Conservation (phyloP, 2,888 invertebrate genomes). For the Xylota segnis region DNA sequence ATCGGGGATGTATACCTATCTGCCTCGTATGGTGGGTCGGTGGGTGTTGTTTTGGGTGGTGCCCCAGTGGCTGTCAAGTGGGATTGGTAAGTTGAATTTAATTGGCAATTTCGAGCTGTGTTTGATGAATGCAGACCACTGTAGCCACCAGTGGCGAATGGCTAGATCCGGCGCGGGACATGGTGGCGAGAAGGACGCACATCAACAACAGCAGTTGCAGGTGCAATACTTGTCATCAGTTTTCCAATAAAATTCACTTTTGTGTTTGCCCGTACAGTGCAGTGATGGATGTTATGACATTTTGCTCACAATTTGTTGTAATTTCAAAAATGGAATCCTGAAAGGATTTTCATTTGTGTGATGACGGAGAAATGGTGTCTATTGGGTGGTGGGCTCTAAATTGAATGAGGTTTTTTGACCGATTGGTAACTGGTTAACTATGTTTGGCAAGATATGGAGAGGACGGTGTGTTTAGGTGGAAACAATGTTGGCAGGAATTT, state of each 20-base stretch:
- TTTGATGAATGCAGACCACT: constrained; percentile 45
- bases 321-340: constrained; percentile 38
- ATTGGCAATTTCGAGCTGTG: constrained; percentile 65
- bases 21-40: not conserved
- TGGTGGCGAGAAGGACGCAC: not conserved
- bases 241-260: constrained; percentile 56
- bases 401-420: constrained; percentile 12
- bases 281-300: constrained; percentile 27
- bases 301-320: constrained; percentile 27
- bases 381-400: not conserved
- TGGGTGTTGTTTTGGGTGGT: not conserved
- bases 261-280: not conserved
- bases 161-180: not conserved
- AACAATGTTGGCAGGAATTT: not conserved
- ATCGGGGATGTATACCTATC: not conserved
- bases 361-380: not conserved
- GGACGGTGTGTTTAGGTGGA: not conserved
- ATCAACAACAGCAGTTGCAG: constrained; percentile 14
- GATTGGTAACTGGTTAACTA: not conserved
- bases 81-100: constrained; percentile 69
- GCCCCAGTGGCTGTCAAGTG: constrained; percentile 24
- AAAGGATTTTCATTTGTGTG: constrained; percentile 27
- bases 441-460: too few relatives aligned
- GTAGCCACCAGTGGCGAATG: constrained; percentile 30
- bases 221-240: constrained; percentile 36